phyloP scores from a whole-genome alignment of 92 coral and sea anemone genomes.

The Heliopora coerulea region DNA sequence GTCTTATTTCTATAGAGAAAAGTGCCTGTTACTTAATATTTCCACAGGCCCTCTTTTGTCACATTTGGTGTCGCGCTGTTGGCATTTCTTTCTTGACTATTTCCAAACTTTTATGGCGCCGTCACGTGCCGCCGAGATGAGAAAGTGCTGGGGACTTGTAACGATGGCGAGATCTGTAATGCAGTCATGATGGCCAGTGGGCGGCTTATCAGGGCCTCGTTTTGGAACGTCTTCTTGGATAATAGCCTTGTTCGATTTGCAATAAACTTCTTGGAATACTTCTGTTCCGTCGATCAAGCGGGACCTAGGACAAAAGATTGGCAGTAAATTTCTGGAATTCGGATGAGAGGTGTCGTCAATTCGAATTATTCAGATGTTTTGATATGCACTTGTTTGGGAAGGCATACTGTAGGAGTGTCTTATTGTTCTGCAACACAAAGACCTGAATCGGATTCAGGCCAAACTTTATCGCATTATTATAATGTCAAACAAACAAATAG shows the following conservation, averaged over 20 bases:
- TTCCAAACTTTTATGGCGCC: conserved; percentile 97
- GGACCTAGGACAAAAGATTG: conserved; percentile 49
- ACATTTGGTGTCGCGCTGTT: too few relatives aligned
- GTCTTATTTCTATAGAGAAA: too few relatives aligned
- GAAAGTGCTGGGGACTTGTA: conserved; percentile 84
- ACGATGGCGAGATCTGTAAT: conserved; percentile 84
- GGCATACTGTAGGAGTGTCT: too few relatives aligned
- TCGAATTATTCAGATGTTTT: too few relatives aligned
- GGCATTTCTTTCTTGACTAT: too few relatives aligned
- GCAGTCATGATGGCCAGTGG: conserved; percentile 98
- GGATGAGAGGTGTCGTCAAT: background rate
- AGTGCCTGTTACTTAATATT: too few relatives aligned
- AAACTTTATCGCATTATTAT: too few relatives aligned
- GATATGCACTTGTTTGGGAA: too few relatives aligned
- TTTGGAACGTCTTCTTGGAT: conserved; percentile 93
- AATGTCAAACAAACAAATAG: too few relatives aligned
- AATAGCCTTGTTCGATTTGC: conserved; percentile 77
- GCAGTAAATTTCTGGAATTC: background rate
- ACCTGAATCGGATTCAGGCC: too few relatives aligned
- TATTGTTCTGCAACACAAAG: too few relatives aligned
- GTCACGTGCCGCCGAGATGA: conserved; percentile 89
- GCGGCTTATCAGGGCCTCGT: conserved; percentile 94
- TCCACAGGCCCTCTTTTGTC: too few relatives aligned
- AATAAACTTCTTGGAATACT: conserved; percentile 87
- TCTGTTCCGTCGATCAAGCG: conserved; percentile 96